Percentiles rank a stretch among this genome's conserved stretches.
Evolutionary conservation across 2,113 vertebrate species (phyloP).

Genomic region (Phyllostomus discolor): DNA sequence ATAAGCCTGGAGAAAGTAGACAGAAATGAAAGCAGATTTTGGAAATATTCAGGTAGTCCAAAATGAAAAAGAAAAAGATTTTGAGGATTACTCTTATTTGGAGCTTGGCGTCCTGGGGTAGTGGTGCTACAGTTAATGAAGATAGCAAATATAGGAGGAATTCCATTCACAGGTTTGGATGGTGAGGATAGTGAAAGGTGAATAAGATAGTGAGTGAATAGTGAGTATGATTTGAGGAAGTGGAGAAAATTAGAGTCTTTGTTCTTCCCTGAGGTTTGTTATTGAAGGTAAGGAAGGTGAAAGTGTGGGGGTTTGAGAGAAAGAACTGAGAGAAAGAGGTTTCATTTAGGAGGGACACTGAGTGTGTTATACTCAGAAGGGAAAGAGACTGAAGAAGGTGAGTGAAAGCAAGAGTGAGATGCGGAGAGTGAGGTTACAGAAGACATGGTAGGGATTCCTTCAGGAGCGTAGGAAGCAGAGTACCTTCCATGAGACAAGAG

Average conservation of each 20-base stretch:
- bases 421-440: background rate
- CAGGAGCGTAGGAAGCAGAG: background rate
- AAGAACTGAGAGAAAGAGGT: background rate
- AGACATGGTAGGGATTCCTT: background rate
- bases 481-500: background rate
- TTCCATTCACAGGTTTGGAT: background rate
- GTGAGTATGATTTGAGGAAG: background rate
- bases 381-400: background rate
- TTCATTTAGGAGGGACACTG: background rate
- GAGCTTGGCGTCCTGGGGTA: background rate
- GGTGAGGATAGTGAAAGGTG: background rate
- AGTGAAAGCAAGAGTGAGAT: background rate
- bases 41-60: background rate
- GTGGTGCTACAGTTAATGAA: background rate
- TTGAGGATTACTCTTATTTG: background rate
- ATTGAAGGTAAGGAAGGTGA: background rate
- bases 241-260: background rate
- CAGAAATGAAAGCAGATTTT: background rate
- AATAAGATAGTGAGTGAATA: background rate
- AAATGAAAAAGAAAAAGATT: slow-evolving; percentile 10
- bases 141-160: background rate
- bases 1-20: background rate
- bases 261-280: slow-evolving; percentile 6
- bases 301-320: background rate
- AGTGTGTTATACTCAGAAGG: background rate